Percentiles rank a stretch among this genome's conserved stretches.
Conservation (phyloP, 2,797 vertebrate species). For the Gymnodraco acuticeps region DNA sequence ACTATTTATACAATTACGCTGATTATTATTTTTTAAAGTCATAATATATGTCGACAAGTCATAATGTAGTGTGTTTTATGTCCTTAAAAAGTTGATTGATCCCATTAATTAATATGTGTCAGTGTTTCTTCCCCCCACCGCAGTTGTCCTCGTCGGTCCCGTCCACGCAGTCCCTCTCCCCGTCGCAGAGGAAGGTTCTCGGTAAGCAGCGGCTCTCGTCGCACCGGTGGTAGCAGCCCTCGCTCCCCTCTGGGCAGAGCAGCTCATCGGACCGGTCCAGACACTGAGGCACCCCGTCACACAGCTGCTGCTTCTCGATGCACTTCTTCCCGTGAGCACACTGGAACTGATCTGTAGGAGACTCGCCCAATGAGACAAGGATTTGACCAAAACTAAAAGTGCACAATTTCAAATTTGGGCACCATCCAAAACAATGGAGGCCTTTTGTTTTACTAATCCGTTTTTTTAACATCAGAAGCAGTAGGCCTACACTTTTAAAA, state of each 20-base stretch:
- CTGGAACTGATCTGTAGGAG: slow-evolving; percentile 84
- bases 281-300: slow-evolving; percentile 87
- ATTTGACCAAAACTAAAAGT: not conserved
- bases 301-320: slow-evolving; percentile 75
- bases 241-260: slow-evolving; percentile 71
- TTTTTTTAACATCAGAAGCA: no score
- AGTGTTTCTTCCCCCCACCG: slow-evolving; percentile 72
- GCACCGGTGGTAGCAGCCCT: slow-evolving; percentile 84
- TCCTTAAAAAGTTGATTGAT: no score
- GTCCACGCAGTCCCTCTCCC: slow-evolving; percentile 87
- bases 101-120: no score
- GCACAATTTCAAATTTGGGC: not conserved
- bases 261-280: slow-evolving; percentile 88
- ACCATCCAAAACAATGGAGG: no score
- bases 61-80: no score
- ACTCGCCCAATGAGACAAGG: not conserved
- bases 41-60: no score
- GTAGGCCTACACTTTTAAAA: no score
- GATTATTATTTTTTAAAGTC: no score
- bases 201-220: slow-evolving; percentile 85
- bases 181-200: slow-evolving; percentile 85
- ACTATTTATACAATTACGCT: no score
- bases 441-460: no score
- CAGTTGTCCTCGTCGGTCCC: slow-evolving; percentile 85
- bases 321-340: slow-evolving; percentile 84